phyloP scores from a whole-genome alignment of 1,140 invertebrate species.

The Neodiprion virginianus region DNA sequence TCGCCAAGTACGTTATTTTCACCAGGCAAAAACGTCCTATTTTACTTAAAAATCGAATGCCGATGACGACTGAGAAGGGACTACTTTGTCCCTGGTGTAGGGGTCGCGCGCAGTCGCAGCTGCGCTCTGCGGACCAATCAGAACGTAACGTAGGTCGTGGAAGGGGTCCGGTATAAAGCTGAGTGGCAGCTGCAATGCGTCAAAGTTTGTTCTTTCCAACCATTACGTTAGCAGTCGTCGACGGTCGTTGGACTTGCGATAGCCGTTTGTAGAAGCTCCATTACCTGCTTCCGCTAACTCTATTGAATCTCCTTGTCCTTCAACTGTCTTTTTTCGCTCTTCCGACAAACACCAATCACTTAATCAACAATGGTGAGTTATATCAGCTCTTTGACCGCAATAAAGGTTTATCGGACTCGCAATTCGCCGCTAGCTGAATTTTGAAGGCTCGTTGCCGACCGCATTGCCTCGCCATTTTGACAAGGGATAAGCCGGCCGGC shows the following conservation, averaged over 20 bases:
- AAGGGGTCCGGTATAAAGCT: neutral
- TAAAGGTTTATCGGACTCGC: neutral
- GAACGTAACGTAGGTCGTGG: no score
- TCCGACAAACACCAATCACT: constrained; percentile 11
- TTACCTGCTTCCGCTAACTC: constrained; percentile 41
- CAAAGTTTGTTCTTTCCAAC: neutral
- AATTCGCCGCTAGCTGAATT: no score
- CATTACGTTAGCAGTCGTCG: neutral
- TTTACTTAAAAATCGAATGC: no score
- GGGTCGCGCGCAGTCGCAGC: no score
- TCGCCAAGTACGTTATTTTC: no score
- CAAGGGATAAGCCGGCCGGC: neutral
- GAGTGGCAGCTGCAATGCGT: neutral
- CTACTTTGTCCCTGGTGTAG: no score
- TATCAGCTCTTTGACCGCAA: neutral
- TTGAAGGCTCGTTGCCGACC: no score
- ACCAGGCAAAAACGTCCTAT: no score
- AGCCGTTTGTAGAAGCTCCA: constrained; percentile 38
- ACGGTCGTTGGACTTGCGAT: constrained; percentile 9
- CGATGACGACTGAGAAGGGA: no score
- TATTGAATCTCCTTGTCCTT: constrained; percentile 39
- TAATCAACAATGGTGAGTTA: constrained; percentile 35
- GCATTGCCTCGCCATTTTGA: neutral
- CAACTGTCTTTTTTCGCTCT: constrained; percentile 20
- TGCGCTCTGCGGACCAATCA: no score